Evolutionary conservation across 92 coral and sea anemone species (phyloP).

Genomic region (Zoanthus sansibaricus): DNA sequence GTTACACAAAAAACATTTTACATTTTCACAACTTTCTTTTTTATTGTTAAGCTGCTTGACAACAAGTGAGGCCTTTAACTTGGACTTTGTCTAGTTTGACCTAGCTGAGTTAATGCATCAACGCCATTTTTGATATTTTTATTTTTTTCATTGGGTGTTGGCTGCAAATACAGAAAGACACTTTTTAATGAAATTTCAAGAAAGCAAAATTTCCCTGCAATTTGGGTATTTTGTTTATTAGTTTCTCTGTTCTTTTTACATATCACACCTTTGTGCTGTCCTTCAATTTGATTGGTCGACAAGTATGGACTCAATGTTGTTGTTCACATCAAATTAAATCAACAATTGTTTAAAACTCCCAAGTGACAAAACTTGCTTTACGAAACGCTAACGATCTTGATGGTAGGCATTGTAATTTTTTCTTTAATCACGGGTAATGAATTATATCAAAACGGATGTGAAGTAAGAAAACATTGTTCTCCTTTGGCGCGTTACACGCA

Average conservation of each 20-base stretch:
- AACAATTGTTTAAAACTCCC: neutral
- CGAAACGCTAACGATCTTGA: neutral
- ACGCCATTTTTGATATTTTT: neutral
- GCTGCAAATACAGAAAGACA: neutral
- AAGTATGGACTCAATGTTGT: neutral
- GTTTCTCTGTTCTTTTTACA: neutral
- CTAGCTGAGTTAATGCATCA: neutral
- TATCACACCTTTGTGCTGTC: neutral
- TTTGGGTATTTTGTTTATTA: neutral
- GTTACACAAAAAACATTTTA: no score
- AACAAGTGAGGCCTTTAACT: no score
- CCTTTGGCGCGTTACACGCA: no score
- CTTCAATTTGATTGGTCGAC: neutral
- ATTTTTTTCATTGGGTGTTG: neutral
- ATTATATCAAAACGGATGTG: no score
- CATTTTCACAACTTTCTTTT: no score
- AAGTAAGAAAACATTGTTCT: no score
- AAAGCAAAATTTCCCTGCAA: neutral
- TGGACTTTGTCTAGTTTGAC: no score
- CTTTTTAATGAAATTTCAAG: neutral
- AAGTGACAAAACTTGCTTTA: neutral
- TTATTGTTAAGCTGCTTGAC: no score
- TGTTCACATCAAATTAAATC: neutral
- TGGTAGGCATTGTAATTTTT: neutral
- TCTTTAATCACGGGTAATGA: neutral